phyloP scores from a whole-genome alignment of 2,113 vertebrate genomes.

The Brachirus orientalis region DNA sequence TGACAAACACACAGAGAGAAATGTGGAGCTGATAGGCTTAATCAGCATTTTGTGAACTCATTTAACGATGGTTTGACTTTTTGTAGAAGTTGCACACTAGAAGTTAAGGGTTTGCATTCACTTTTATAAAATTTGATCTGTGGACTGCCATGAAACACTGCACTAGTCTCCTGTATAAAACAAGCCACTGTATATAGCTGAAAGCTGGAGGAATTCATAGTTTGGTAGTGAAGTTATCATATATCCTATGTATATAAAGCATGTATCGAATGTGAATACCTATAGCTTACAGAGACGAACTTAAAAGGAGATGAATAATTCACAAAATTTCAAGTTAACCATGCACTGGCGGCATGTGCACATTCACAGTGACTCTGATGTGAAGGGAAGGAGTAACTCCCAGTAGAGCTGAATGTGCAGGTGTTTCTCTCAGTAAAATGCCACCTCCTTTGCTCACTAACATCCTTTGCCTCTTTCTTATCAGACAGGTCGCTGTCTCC shows the following conservation, averaged over 20 bases:
- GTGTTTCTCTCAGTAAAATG: slow-evolving; percentile 91
- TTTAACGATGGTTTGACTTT: no score
- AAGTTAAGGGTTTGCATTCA: slow-evolving; percentile 19
- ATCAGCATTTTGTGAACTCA: no score
- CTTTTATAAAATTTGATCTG: slow-evolving; percentile 41
- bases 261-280: slow-evolving; percentile 45
- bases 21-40: no score
- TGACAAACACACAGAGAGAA: no score
- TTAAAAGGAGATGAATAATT: slow-evolving; percentile 95
- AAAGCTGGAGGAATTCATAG: background rate
- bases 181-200: background rate
- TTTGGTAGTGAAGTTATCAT: background rate
- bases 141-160: slow-evolving; percentile 17
- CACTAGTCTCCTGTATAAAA: background rate
- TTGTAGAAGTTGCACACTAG: no score
- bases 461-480: slow-evolving; percentile 72
- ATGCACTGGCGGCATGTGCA: slow-evolving; percentile 50
- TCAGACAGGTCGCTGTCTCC: slow-evolving; percentile 92
- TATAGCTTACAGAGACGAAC: slow-evolving; percentile 56
- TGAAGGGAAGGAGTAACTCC: slow-evolving; percentile 88
- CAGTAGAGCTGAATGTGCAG: slow-evolving; percentile 97
- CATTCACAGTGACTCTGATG: slow-evolving; percentile 85
- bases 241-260: slow-evolving; percentile 46
- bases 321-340: slow-evolving; percentile 90
- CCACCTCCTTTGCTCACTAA: slow-evolving; percentile 78